phyloP scores from a whole-genome alignment of 2,113 vertebrate genomes.

The Zapornia atra region DNA sequence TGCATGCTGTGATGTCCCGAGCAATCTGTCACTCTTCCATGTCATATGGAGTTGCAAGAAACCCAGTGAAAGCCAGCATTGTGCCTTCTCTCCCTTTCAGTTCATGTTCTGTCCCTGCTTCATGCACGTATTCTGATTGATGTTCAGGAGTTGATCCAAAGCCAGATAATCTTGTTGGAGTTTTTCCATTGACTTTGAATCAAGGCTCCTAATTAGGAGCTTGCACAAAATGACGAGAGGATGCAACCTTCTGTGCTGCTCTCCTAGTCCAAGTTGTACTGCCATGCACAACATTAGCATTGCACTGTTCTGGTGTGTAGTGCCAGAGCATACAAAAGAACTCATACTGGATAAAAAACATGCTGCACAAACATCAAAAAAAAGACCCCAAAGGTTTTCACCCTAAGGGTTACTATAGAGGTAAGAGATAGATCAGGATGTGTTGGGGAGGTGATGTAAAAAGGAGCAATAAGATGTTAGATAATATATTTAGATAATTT shows the following conservation, averaged over 20 bases:
- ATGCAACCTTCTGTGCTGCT: conserved; percentile 20
- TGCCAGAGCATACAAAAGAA: not conserved
- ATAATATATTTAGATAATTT: no score
- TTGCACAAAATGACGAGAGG: not conserved
- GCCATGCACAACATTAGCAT: not conserved
- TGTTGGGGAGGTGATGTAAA: not conserved
- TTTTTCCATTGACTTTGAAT: not conserved
- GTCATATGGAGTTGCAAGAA: not conserved
- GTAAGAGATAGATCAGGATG: not conserved
- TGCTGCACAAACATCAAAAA: not conserved
- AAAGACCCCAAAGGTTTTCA: not conserved
- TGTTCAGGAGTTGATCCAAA: conserved; percentile 11
- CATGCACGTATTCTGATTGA: not conserved
- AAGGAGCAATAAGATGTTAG: not conserved
- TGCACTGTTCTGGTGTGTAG: not conserved
- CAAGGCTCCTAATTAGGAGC: conserved; percentile 6
- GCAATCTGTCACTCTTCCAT: not conserved
- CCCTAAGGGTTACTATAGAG: rapidly evolving
- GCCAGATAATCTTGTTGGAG: not conserved
- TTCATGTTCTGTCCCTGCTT: not conserved
- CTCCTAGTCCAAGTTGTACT: not conserved
- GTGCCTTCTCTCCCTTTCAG: not conserved
- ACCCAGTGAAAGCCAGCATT: not conserved
- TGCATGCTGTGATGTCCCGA: conserved; percentile 16
- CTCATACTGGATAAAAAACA: not conserved